Evolutionary conservation across 2,888 invertebrate species (phyloP).

Genomic region (Eupithecia inturbata): DNA sequence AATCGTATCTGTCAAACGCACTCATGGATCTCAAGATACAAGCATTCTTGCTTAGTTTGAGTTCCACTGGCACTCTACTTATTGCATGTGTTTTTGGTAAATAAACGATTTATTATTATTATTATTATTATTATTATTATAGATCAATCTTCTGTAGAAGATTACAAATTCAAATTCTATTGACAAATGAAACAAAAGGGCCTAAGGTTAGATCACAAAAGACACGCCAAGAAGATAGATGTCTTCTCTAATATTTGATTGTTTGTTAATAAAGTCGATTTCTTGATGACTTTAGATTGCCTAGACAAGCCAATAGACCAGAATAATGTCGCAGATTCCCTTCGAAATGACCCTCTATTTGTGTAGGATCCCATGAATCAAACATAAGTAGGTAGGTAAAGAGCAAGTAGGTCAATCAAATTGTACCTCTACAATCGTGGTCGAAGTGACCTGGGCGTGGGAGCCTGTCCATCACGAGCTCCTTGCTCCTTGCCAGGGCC

Average conservation of each 20-base stretch:
- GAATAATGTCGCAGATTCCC: neutral
- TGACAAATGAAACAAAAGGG: neutral
- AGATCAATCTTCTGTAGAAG: too few species aligned
- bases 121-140: too few species aligned
- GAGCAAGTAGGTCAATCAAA: neutral
- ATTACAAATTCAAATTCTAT: too few species aligned
- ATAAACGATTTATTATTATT: too few species aligned
- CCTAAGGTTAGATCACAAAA: neutral
- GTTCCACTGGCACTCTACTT: too few species aligned
- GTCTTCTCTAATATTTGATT: too few species aligned
- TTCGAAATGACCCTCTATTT: slow-evolving; percentile 6
- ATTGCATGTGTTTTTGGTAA: too few species aligned
- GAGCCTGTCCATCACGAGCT: slow-evolving; percentile 33
- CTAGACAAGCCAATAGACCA: neutral
- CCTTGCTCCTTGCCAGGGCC: slow-evolving; percentile 20
- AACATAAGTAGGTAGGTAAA: neutral
- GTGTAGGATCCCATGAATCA: neutral
- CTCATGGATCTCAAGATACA: too few species aligned
- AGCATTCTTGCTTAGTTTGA: too few species aligned
- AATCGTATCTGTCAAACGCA: too few species aligned
- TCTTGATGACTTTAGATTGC: neutral
- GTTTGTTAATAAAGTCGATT: too few species aligned
- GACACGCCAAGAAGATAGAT: too few species aligned
- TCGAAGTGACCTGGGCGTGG: slow-evolving; percentile 33
- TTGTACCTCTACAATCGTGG: slow-evolving; percentile 18